A percentile compares a stretch with the other conserved stretches of the same genome.
Conservation (phyloP, 2,888 invertebrate genomes). For the Calliscelio sp. region DNA sequence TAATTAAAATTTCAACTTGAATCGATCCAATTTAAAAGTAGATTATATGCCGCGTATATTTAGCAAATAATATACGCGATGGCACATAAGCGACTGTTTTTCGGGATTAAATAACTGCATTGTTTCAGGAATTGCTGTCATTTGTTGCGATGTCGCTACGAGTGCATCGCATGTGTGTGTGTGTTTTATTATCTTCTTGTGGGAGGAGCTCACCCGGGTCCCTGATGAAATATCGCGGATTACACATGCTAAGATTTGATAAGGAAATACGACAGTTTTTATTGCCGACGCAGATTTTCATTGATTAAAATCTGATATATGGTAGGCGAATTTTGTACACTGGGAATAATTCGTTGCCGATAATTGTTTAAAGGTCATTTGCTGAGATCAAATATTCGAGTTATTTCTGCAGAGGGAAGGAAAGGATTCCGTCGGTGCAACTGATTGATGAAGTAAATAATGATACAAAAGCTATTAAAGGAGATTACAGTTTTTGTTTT, state of each 20-base stretch:
- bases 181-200: slow-evolving; percentile 44
- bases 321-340: no score
- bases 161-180: background rate
- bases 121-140: slow-evolving; percentile 45
- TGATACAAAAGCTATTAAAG: background rate
- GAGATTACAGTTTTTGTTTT: background rate
- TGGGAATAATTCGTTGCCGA: slow-evolving; percentile 26
- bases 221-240: slow-evolving; percentile 43
- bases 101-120: slow-evolving; percentile 51
- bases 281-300: slow-evolving; percentile 30
- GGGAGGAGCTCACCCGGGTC: slow-evolving; percentile 6
- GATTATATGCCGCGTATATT: slow-evolving; percentile 58
- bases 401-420: background rate
- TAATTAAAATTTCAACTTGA: slow-evolving; percentile 66
- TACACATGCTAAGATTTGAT: slow-evolving; percentile 44
- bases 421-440: background rate
- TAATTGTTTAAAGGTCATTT: slow-evolving; percentile 36
- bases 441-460: slow-evolving; percentile 31
- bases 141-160: slow-evolving; percentile 9
- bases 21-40: slow-evolving; percentile 67
- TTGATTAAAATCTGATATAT: slow-evolving; percentile 47
- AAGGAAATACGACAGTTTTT: slow-evolving; percentile 53
- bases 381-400: slow-evolving; percentile 1
- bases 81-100: slow-evolving; percentile 31
- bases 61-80: slow-evolving; percentile 43